Conservation (phyloP, 2,888 invertebrate genomes). For the Cistogaster globosa region DNA sequence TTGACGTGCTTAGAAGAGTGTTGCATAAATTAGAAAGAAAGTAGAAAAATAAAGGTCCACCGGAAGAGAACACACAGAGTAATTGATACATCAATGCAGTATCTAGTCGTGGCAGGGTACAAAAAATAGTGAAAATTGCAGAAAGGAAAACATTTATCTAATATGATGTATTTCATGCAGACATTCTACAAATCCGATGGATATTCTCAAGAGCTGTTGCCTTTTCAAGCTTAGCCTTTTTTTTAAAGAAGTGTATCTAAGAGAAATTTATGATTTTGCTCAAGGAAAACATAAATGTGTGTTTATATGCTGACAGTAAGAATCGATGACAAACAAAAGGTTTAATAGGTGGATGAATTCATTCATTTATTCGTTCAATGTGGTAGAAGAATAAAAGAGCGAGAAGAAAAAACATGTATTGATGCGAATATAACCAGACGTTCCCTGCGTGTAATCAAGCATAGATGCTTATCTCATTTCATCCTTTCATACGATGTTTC, state of each 20-base stretch:
- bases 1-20: constrained; percentile 45
- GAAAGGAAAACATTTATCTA: constrained; percentile 29
- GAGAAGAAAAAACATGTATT: constrained; percentile 60
- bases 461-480: constrained; percentile 52
- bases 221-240: constrained; percentile 11
- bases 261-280: neutral
- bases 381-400: constrained; percentile 26
- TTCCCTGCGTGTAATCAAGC: constrained; percentile 38
- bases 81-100: constrained; percentile 16
- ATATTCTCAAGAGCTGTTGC: constrained; percentile 65
- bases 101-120: constrained; percentile 8
- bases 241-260: constrained; percentile 6
- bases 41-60: neutral
- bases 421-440: constrained; percentile 65
- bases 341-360: constrained; percentile 65
- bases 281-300: constrained; percentile 2
- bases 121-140: constrained; percentile 6
- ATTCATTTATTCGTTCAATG: constrained; percentile 60
- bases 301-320: constrained; percentile 35
- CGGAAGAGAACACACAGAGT: constrained; percentile 38
- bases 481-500: constrained; percentile 62
- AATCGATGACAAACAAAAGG: constrained; percentile 48
- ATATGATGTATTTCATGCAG: constrained; percentile 56
- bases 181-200: constrained; percentile 36
- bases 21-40: constrained; percentile 42